These are phyloP conservation scores for Drosophila jambulina DNA, from an alignment of 1,140 invertebrate genomes.

Conservation along the genomic window DNA sequence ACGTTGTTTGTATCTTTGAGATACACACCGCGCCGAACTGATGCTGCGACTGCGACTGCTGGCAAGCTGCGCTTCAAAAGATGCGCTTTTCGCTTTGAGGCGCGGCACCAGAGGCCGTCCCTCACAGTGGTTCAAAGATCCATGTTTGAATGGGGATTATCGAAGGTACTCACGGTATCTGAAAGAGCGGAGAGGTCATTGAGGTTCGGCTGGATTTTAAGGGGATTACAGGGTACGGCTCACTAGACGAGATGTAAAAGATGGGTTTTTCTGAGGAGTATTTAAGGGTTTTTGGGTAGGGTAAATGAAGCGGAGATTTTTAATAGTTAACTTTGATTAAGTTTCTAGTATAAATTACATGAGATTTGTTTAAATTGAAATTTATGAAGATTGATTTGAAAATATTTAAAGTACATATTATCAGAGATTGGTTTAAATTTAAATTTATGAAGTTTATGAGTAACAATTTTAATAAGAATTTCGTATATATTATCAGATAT, in stretches of 20 bases:
- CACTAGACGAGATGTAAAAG: constrained; percentile 8
- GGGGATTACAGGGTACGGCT: constrained; percentile 26
- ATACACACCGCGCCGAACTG: constrained; percentile 64
- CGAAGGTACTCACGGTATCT: constrained; percentile 18
- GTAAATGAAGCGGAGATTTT: neutral
- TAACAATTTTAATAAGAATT: too few species aligned
- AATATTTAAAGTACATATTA: too few species aligned
- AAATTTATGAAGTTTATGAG: neutral
- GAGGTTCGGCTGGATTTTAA: constrained; percentile 14
- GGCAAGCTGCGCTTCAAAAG: constrained; percentile 78
- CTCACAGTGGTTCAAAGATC: constrained; percentile 54
- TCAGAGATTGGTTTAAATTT: neutral
- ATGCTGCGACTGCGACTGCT: constrained; percentile 36
- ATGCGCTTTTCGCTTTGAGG: constrained; percentile 81
- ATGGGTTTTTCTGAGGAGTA: neutral
- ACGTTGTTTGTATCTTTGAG: constrained; percentile 78
- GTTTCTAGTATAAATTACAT: neutral
- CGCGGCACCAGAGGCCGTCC: constrained; percentile 57
- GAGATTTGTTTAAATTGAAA: neutral
- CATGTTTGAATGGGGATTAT: constrained; percentile 28
- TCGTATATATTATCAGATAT: too few species aligned
- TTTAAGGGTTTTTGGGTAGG: neutral
- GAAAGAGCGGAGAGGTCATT: constrained; percentile 8
- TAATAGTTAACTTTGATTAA: too few species aligned
- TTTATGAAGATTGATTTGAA: too few species aligned